A percentile compares a stretch with the other conserved stretches of the same genome.
phyloP scores from a whole-genome alignment of 2,797 vertebrate species.

The Artibeus lituratus region DNA sequence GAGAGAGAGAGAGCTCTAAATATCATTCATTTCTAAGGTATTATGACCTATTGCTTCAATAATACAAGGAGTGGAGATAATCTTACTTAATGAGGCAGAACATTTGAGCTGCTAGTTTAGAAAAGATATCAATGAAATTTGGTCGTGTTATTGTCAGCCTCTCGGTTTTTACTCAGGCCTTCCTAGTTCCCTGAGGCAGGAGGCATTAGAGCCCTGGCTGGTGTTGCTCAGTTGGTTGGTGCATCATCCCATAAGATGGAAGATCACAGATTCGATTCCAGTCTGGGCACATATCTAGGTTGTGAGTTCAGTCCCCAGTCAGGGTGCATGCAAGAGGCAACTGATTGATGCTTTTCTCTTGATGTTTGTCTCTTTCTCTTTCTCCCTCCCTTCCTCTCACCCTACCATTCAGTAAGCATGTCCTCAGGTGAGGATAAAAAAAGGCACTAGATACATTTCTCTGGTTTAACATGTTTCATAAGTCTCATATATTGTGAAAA shows the following conservation, averaged over 20 bases:
- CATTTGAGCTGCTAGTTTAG: conserved; percentile 74
- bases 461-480: conserved; percentile 73
- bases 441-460: conserved; percentile 69
- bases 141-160: conserved; percentile 76
- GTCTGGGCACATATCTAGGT: neutral
- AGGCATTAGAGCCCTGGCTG: neutral
- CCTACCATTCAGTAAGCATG: neutral
- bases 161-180: conserved; percentile 70
- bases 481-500: conserved; percentile 69
- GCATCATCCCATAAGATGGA: neutral
- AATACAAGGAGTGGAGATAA: conserved; percentile 64
- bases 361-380: neutral
- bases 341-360: neutral
- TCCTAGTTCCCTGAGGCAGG: conserved; percentile 53
- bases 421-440: neutral
- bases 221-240: neutral
- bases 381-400: neutral
- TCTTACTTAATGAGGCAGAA: conserved; percentile 80
- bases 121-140: conserved; percentile 73
- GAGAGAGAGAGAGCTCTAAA: conserved; percentile 70
- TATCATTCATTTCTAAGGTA: conserved; percentile 70
- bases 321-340: neutral
- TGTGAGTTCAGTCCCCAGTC: neutral
- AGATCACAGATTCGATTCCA: neutral
- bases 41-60: conserved; percentile 64